Evolutionary conservation across 2,113 vertebrate species (phyloP).

Genomic region (Chauna torquata): DNA sequence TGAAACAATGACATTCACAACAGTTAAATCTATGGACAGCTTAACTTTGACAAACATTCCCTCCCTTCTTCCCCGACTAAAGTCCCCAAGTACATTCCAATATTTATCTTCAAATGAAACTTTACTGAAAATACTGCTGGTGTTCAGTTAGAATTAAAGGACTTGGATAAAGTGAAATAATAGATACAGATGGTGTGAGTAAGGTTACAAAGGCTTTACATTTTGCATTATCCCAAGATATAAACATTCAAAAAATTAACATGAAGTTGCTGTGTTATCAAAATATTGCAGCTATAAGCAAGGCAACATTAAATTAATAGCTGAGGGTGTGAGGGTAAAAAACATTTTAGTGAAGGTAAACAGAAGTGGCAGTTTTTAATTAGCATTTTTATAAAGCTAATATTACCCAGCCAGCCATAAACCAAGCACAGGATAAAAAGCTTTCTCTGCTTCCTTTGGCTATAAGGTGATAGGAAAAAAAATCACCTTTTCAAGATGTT

Average conservation of each 20-base stretch:
- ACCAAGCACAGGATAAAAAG: slow-evolving; percentile 68
- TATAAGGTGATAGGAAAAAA: slow-evolving; percentile 52
- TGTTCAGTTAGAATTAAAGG: slow-evolving; percentile 83
- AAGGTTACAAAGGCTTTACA: slow-evolving; percentile 79
- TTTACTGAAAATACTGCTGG: slow-evolving; percentile 82
- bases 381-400: slow-evolving; percentile 78
- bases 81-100: slow-evolving; percentile 65
- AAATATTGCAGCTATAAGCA: slow-evolving; percentile 83
- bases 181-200: slow-evolving; percentile 69
- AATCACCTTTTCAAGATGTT: slow-evolving; percentile 73
- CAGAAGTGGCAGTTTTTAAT: slow-evolving; percentile 75
- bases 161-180: slow-evolving; percentile 73
- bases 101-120: slow-evolving; percentile 53
- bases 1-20: slow-evolving; percentile 78
- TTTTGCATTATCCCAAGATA: slow-evolving; percentile 81
- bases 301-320: slow-evolving; percentile 85
- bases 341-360: slow-evolving; percentile 80
- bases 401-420: slow-evolving; percentile 67
- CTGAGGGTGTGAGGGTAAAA: slow-evolving; percentile 63
- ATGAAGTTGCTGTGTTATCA: slow-evolving; percentile 78
- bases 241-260: slow-evolving; percentile 83
- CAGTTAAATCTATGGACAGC: slow-evolving; percentile 73
- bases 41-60: slow-evolving; percentile 69
- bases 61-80: background rate
- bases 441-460: slow-evolving; percentile 80